phyloP scores from a whole-genome alignment of 2,888 invertebrate species.

The Urechis unicinctus region DNA sequence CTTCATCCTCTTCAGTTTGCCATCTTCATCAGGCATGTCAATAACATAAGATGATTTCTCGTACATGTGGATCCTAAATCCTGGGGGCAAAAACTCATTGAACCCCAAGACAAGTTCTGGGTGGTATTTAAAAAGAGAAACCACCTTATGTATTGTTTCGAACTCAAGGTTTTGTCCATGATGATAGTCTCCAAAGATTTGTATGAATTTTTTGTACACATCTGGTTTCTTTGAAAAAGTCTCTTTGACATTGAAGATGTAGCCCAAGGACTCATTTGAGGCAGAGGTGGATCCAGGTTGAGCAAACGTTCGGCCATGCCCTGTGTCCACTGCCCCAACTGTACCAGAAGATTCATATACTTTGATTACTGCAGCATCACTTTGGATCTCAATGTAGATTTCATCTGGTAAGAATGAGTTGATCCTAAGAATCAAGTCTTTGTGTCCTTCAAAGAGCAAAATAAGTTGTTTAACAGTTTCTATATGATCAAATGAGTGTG shows the following conservation, averaged over 20 bases:
- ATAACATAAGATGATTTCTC: background rate
- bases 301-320: background rate
- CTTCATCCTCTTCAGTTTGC: too few relatives aligned
- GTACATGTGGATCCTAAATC: constrained; percentile 7
- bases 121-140: constrained; percentile 8
- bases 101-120: constrained; percentile 18
- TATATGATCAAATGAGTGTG: constrained; percentile 1
- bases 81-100: constrained; percentile 20
- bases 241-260: constrained; percentile 11
- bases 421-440: constrained; percentile 14
- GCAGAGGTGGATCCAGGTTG: background rate
- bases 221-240: constrained; percentile 5
- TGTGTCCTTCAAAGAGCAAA: constrained; percentile 15
- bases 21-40: background rate
- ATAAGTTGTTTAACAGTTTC: constrained; percentile 13
- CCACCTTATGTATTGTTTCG: constrained; percentile 5
- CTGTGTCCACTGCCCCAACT: constrained; percentile 1
- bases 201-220: constrained; percentile 12
- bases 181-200: constrained; percentile 10
- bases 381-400: constrained; percentile 15
- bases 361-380: constrained; percentile 21
- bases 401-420: constrained; percentile 14
- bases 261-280: constrained; percentile 1
- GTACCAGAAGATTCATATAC: constrained; percentile 7
- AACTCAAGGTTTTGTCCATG: background rate